Base-by-base conservation (phyloP, 1,140 invertebrate genomes). In the Philopotamus ludificatus region DNA sequence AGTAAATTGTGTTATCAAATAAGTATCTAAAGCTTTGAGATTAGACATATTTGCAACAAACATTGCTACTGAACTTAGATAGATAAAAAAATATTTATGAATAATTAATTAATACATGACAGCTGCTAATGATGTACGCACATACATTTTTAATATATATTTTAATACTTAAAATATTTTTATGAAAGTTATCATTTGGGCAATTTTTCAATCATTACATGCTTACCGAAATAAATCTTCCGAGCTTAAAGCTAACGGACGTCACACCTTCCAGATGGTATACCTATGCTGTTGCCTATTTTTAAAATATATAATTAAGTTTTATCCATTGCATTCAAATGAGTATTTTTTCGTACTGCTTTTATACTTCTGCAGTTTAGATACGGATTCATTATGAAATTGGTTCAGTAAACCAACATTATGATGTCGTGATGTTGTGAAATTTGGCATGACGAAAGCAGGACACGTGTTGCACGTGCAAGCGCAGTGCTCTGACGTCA, bases 381-480 rank as follows among this genome's bases (percentile, higher is more conserved):
- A 34, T 7, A 12, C 12, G 28, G 28, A 4, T 12, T 7, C 28
- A 34, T 34, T 34, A 34, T 34, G 28, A 34, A 34, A 34, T 34
- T 12, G n/a, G n/a, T n/a, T n/a, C n/a, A n/a, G n/a, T n/a, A n/a
- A n/a, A n/a, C n/a, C n/a, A n/a, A n/a, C n/a, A n/a, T n/a, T n/a
- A n/a, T n/a, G n/a, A n/a, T n/a, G n/a, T n/a, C n/a, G n/a, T n/a
- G n/a, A n/a, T n/a, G n/a, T n/a, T n/a, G n/a, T n/a, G n/a, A n/a
- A n/a, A n/a, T 12, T 12, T 34, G 28, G 12, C 12, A 34, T 34
- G 28, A 34, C 12, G 28, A 34, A 34, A 34, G 4, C 12, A 4
- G 12, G 28, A 34, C 65, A 67, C 65, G 65, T 67, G 68, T 3
- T 55, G 18, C 68, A 58, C 59, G 53, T 70, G 68, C 57, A 63